Base-by-base conservation (phyloP, 2,888 invertebrate species). In the Eurois occulta region DNA sequence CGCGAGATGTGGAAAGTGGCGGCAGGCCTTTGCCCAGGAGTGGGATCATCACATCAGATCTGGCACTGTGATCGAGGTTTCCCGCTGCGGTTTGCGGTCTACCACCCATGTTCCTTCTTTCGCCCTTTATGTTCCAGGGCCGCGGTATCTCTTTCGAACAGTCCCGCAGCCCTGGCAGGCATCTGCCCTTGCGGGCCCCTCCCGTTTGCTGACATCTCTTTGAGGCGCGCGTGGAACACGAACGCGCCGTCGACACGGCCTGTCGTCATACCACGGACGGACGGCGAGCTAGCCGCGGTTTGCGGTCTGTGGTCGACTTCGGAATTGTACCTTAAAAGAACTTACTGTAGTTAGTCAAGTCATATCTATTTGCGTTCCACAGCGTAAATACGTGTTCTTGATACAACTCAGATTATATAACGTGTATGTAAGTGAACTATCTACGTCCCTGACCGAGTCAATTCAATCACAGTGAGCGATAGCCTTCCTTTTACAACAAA, bases 401-500 rank as follows among this genome's bases (percentile, higher is more conserved):
- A 16, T 16, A 7, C 28, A 35, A 24, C 18, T 8, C 2, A 28
- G 18, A 64, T 69, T 80, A 77, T 78, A 72, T 80, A 80, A 80
- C 69, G 55, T 58, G 0, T 13, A 18, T 11, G 38, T 32, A 52
- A 46, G 21, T 32, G 62, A 43, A 68, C 38, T 48, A 58, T 78
- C 13, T 41, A 52, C 13, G 81, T 24, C 86, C 85, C 18, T 84
- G 82, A 78, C 78, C 83, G 32, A 55, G 24, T 80, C 38, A 73
- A 52, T 52, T 32, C 13, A 70, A 55, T 72, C 64, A 68, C 32
- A 64, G 35, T 41, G 28, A 71, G 68, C 55, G 38, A 79, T 81
- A 84, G 82, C 79, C 68, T 84, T 87, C 76, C 74, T 74, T 78
- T 82, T 75, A 48, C 55, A 77, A 75, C 32, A 41, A 73, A 84